phyloP scores from a whole-genome alignment of 2,113 vertebrate species.

The Chroicocephalus ridibundus region DNA sequence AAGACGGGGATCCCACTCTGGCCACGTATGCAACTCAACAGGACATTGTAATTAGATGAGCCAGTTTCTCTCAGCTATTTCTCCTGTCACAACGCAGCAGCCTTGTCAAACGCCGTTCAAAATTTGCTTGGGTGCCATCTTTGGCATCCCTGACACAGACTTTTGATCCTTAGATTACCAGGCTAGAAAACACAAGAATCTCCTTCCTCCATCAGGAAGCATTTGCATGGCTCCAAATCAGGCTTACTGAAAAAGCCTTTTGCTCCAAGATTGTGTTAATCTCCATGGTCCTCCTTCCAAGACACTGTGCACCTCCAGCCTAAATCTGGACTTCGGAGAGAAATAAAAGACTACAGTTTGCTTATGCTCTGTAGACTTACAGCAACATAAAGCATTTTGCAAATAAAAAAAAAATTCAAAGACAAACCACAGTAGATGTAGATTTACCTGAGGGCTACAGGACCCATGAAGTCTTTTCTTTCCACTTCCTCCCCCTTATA shows the following conservation, averaged over 20 bases:
- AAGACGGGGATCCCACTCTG: background rate
- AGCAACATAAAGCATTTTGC: background rate
- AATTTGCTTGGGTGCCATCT: background rate
- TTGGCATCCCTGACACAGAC: background rate
- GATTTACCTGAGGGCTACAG: background rate
- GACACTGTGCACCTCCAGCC: background rate
- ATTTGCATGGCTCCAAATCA: background rate
- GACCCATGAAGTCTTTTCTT: background rate
- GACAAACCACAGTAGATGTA: background rate
- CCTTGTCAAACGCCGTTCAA: background rate
- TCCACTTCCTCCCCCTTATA: too few relatives aligned
- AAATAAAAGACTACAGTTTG: background rate
- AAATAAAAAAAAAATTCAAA: background rate
- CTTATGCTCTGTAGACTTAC: background rate
- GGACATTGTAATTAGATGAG: background rate
- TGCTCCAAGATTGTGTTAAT: background rate
- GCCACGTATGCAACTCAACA: background rate
- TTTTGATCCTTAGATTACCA: background rate
- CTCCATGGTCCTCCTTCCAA: background rate
- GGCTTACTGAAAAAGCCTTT: background rate
- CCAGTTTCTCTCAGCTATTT: background rate
- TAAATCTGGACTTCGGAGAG: background rate
- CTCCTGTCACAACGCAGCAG: background rate
- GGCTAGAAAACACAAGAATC: background rate
- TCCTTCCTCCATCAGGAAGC: background rate